Conservation (phyloP, 2,113 vertebrate species). For the Bos taurus region ARS-UCD2.0 NC_037329.1:121331501-121332000, state of each 20-base stretch:
- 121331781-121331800: slow-evolving; percentile 95
- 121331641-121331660: slow-evolving; percentile 26
- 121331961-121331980: neutral
- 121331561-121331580: slow-evolving; percentile 59
- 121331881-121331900: neutral
- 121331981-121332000: neutral
- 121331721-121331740: slow-evolving; percentile 94
- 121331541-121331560: slow-evolving; percentile 49
- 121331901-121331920: neutral
- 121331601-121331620: slow-evolving; percentile 17
- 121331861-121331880: accelerated
- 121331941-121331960: neutral
- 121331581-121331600: slow-evolving; percentile 44
- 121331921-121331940: neutral
- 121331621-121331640: neutral
- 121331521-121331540: slow-evolving; percentile 55
- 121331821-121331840: slow-evolving; percentile 95
- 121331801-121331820: slow-evolving; percentile 93
- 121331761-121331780: slow-evolving; percentile 96
- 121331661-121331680: neutral
- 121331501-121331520: slow-evolving; percentile 59
- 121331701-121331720: slow-evolving; percentile 72
- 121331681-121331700: slow-evolving; percentile 17
- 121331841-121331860: neutral
- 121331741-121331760: slow-evolving; percentile 96